These are phyloP conservation scores for Axinella damicornis DNA, from an alignment of 37 sponge, comb jelly and placozoan species.

Conservation along the genomic window DNA sequence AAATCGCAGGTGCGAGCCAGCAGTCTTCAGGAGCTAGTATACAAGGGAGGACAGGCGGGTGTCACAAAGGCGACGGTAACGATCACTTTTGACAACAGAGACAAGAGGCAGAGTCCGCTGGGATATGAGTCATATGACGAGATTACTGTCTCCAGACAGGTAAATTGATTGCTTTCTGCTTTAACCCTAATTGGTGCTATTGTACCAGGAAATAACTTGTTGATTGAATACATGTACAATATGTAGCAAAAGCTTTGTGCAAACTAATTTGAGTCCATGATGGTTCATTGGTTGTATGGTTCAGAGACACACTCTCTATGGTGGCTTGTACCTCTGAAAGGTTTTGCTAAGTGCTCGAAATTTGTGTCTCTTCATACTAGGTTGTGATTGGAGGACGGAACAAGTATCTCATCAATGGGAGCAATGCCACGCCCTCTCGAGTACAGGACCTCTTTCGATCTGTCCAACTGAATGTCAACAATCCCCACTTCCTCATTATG, in stretches of 20 bases:
- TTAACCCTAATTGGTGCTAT: too few relatives aligned
- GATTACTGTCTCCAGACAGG: slow-evolving; percentile 92
- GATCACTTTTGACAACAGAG: slow-evolving; percentile 96
- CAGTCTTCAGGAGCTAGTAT: slow-evolving; percentile 97
- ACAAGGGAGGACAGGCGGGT: slow-evolving; percentile 98
- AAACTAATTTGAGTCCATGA: too few relatives aligned
- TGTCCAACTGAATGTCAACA: slow-evolving; percentile 98
- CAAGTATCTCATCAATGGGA: slow-evolving; percentile 98
- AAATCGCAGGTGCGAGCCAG: slow-evolving; percentile 97
- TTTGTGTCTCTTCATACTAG: slow-evolving; percentile 30
- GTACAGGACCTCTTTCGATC: slow-evolving; percentile 97
- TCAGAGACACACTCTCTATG: too few relatives aligned
- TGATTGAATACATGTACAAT: too few relatives aligned
- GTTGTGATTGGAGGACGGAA: slow-evolving; percentile 98
- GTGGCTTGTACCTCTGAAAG: too few relatives aligned
- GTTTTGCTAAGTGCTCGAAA: too few relatives aligned
- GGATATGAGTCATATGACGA: slow-evolving; percentile 95
- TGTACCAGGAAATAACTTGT: too few relatives aligned
- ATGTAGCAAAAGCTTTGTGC: too few relatives aligned
- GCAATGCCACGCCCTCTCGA: slow-evolving; percentile 91
- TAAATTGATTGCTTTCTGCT: neutral
- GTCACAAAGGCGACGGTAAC: slow-evolving; percentile 99
- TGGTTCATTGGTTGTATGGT: too few relatives aligned
- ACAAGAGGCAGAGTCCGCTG: slow-evolving; percentile 94
- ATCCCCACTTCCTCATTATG: slow-evolving; percentile 99